Evolutionary conservation across 2,797 vertebrate genomes (phyloP), one percentile per base, ranked within the genome.

Genomic region (Enteromius mattozi): DNA sequence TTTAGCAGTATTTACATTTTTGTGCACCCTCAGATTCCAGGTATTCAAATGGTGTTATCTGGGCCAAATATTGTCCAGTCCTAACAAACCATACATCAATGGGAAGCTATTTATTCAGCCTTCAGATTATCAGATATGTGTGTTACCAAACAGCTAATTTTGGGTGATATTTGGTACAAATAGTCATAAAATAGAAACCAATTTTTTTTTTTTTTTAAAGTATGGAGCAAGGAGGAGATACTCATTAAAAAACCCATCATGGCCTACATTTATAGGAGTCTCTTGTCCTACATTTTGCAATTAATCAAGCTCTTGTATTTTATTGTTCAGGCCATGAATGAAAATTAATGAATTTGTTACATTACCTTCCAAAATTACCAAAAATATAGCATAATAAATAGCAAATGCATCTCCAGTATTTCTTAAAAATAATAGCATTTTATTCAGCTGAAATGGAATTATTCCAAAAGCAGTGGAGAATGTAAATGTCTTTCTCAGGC

Each of bases 381-480:
- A 72, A 49, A 30, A 49, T 30, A 9, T 17, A 72, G 45, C 14
- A 49, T 49, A 49, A 49, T 49, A 12, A 49, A 71, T 27, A 40
- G 13, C n/a, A 24, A 27, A 6, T 16, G 21, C 21, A 72, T 49
- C 24, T 47, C 7, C 24, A 47, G 2, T 14, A 14, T 24, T 70
- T 69, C 35, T 21, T 42, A 13, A 70, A 24, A 40, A 42, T 19
- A 42, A 24, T 27, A 17, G 13, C 2, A 9, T 14, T 71, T 70
- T 70, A 42, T 70, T 37, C 4, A 42, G 33, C 5, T 21, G 9
- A 37, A 10, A 27, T 27, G 63, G 30, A 33, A 65, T 33, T 65
- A 65, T 65, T 65, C 14, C 61, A 65, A 17, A n/a, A 70, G 27
- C 24, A 51, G 45, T 30, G 27, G 45, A 74, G 71, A 49, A 74